Percentiles rank a stretch among this genome's conserved stretches.
phyloP scores from a whole-genome alignment of 2,113 vertebrate species.

The Phocoena phocoena region DNA sequence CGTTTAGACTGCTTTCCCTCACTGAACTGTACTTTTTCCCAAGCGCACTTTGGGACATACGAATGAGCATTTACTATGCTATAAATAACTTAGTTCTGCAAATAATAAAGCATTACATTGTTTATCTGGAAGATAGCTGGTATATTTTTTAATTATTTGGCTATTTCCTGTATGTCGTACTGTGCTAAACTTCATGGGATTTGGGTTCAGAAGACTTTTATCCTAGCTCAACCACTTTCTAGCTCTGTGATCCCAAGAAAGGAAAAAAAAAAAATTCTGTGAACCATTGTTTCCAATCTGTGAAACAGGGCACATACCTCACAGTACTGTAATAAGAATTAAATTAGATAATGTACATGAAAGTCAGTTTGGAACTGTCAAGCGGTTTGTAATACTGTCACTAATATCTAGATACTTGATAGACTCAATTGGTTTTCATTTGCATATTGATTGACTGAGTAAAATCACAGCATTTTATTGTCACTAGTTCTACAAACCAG shows the following conservation, averaged over 20 bases:
- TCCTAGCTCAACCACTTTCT: neutral
- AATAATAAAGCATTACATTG: neutral
- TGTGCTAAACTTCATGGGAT: neutral
- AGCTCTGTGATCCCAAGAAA: neutral
- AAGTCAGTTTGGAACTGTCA: neutral
- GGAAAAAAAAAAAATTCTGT: neutral
- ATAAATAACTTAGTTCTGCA: neutral
- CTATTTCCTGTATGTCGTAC: neutral
- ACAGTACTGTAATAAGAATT: neutral
- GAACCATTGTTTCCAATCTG: neutral
- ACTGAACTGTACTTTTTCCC: neutral
- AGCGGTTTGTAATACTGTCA: neutral
- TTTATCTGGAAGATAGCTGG: neutral
- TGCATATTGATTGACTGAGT: neutral
- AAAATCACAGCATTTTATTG: constrained; percentile 16
- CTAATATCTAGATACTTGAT: neutral
- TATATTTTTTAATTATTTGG: neutral
- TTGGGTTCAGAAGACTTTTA: neutral
- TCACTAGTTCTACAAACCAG: neutral
- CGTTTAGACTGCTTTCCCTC: neutral
- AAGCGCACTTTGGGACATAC: neutral
- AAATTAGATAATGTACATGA: neutral
- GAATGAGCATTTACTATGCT: neutral
- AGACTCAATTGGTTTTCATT: neutral
- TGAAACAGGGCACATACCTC: neutral